Base-by-base conservation (phyloP, 2,113 vertebrate genomes). In the Arvicanthis niloticus region DNA sequence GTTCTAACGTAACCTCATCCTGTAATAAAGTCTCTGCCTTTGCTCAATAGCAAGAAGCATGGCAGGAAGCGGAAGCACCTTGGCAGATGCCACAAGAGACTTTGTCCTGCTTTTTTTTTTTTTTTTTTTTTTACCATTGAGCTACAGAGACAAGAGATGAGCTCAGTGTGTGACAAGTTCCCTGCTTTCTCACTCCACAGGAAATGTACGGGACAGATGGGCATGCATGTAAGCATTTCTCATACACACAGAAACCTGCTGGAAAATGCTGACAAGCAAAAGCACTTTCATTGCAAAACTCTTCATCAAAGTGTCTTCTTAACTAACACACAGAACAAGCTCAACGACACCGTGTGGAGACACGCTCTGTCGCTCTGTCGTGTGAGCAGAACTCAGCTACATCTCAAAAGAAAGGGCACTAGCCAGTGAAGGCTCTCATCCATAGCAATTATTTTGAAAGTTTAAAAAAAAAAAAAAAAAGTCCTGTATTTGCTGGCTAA, bases 291-390 rank as follows among this genome's bases (percentile, higher is more conserved):
- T 72, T 77, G 51, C 86, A 68, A 84, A 86, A 60, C 67, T 87
- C 70, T 94, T 51, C 68, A 56, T 81, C 58, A 80, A 96, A 93
- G 58, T 56, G 72, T 53, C 29, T 89, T 91, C 94, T 73, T 81
- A 92, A 80, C 16, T 40, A 26, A 94, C 37, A 86, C 48, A 34
- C 29, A 16, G 85, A 91, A 77, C 9, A 84, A 94, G 51, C 62
- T 76, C 73, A 85, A 81, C 77, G 34, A 17, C 5, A 8, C 84
- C 93, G 0, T 91, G 88, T 76, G 42, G n/a, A 91, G 84, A 48
- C 87, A 56, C 40, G 95, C 42, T 80, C 81, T 4, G 42, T 48
- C 40, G 95, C 42, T 80, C 81, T 4, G 42, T 48, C 17, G n/a
- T 51, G 31, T 42, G 22, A 81, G 40, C 3, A 94, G n/a, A 96